Percentiles rank a stretch among this genome's conserved stretches.
Conservation (phyloP, 2,797 vertebrate genomes). For the Pseudochirops corinnae region DNA sequence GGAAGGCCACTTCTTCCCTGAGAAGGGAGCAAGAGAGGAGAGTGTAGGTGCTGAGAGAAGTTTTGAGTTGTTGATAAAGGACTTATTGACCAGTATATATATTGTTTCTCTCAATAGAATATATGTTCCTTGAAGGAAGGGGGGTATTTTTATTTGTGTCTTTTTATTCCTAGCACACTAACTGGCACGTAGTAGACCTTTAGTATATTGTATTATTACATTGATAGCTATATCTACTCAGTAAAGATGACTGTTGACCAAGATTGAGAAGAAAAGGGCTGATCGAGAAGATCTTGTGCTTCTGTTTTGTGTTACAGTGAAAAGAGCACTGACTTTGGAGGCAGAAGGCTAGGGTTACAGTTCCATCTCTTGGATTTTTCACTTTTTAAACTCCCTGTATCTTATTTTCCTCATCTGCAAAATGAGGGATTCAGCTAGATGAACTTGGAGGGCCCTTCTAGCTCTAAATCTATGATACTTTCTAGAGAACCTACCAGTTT, state of each 20-base stretch:
- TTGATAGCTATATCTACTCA: neutral
- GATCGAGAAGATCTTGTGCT: neutral
- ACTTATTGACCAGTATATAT: neutral
- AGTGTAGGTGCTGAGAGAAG: neutral
- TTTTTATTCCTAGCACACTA: neutral
- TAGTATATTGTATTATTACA: neutral
- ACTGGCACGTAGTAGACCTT: neutral
- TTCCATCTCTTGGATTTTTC: neutral
- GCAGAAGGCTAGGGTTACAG: neutral
- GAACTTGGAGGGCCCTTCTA: neutral
- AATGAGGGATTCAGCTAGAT: neutral
- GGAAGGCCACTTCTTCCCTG: neutral
- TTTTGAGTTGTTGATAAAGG: neutral
- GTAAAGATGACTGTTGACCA: neutral
- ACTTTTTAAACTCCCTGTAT: neutral
- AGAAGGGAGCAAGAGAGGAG: neutral
- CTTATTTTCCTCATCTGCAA: neutral
- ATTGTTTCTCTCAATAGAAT: neutral
- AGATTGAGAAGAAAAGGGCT: neutral
- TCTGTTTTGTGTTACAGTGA: neutral
- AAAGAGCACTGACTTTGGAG: neutral
- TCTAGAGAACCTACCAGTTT: neutral
- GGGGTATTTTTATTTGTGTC: neutral
- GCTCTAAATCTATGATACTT: neutral
- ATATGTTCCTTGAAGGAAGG: neutral